Conservation (phyloP, 2,888 invertebrate species). For the Eledone cirrhosa region DNA sequence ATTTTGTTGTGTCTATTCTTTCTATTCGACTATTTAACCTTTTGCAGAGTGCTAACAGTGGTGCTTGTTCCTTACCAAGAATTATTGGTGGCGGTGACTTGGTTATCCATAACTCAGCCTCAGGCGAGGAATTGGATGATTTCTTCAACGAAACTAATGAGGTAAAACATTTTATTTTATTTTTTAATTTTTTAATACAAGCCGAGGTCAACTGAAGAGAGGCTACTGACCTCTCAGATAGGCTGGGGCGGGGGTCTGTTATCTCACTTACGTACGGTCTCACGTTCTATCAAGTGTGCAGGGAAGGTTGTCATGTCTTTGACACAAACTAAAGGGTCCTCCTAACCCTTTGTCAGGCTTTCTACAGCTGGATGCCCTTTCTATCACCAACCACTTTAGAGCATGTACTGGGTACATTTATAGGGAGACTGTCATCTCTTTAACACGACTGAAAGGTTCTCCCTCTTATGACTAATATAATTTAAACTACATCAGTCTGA, state of each 20-base stretch:
- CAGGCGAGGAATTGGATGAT: background rate
- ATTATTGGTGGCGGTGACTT: constrained; percentile 11
- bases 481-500: too few relatives aligned
- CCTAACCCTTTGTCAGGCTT: too few relatives aligned
- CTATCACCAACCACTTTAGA: too few relatives aligned
- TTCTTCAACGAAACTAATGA: background rate
- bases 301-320: too few relatives aligned
- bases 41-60: background rate
- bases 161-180: background rate
- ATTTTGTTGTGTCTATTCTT: too few relatives aligned
- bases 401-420: background rate
- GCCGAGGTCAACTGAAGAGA: too few relatives aligned
- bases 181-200: too few relatives aligned
- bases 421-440: background rate
- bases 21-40: background rate
- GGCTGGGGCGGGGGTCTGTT: background rate
- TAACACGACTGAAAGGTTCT: background rate
- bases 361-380: too few relatives aligned
- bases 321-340: too few relatives aligned
- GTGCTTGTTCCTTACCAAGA: background rate
- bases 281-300: too few relatives aligned
- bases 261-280: too few relatives aligned
- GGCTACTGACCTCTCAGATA: background rate
- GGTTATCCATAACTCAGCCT: background rate
- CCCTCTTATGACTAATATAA: too few relatives aligned